Percentiles rank a stretch among this genome's conserved stretches.
Evolutionary conservation across 2,113 vertebrate species (phyloP).

Genomic region (Dicaeum eximium): DNA sequence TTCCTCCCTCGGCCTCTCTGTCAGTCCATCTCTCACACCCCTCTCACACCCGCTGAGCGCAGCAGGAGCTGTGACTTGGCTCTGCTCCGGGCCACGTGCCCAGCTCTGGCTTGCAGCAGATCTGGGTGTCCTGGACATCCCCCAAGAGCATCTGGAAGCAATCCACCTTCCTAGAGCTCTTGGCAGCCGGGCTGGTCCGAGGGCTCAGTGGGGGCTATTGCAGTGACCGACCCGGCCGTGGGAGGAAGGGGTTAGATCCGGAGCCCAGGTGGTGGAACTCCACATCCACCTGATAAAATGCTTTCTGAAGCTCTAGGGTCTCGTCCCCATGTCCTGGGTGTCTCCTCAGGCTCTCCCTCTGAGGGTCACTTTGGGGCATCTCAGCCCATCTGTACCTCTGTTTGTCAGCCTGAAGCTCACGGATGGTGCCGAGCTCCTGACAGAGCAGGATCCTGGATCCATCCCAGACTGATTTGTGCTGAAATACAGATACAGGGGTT

Average conservation of each 20-base stretch:
- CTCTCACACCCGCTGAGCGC: neutral
- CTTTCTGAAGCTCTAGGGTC: neutral
- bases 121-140: neutral
- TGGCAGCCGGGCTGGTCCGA: neutral
- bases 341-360: neutral
- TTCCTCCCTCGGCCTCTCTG: neutral
- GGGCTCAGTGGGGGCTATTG: neutral
- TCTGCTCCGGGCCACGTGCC: neutral
- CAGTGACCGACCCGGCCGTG: fast-evolving
- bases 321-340: neutral
- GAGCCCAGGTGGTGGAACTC: neutral
- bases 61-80: neutral
- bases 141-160: neutral
- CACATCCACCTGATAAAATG: neutral
- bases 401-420: neutral
- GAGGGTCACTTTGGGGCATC: neutral
- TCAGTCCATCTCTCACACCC: fast-evolving
- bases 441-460: neutral
- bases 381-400: neutral
- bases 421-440: neutral
- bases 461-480: neutral
- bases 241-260: neutral
- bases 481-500: neutral
- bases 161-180: neutral
- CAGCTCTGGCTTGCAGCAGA: neutral